phyloP scores from a whole-genome alignment of 2,888 invertebrate species.

The Steinernema carpocapsae region DNA sequence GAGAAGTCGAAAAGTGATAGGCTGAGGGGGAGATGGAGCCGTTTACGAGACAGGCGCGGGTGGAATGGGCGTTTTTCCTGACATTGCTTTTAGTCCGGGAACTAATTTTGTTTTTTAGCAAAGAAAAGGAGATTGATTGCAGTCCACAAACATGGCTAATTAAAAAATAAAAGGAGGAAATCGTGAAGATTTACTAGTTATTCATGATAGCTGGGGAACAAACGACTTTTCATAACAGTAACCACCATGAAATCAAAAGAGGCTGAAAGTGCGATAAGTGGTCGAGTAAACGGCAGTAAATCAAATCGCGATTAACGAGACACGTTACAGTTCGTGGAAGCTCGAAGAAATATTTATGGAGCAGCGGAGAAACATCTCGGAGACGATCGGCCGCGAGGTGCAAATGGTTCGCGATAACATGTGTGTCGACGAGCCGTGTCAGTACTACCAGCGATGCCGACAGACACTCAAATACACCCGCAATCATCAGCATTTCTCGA shows the following conservation, averaged over 20 bases:
- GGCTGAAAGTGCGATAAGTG: neutral
- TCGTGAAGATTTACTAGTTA: too few species aligned
- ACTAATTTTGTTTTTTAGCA: too few species aligned
- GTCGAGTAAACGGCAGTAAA: neutral
- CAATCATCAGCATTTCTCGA: slow-evolving; percentile 53
- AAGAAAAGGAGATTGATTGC: too few species aligned
- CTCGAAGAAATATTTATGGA: slow-evolving; percentile 53
- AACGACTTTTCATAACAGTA: too few species aligned
- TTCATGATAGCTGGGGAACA: too few species aligned
- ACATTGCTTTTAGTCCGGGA: neutral
- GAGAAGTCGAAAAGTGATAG: slow-evolving; percentile 16
- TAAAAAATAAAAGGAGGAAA: too few species aligned
- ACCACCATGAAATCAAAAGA: too few species aligned
- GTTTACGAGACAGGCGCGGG: neutral
- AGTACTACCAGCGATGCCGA: slow-evolving; percentile 64
- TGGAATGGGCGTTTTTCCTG: too few species aligned
- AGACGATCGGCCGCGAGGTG: slow-evolving; percentile 51
- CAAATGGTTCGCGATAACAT: slow-evolving; percentile 56
- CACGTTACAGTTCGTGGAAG: slow-evolving; percentile 52
- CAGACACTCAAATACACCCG: slow-evolving; percentile 60
- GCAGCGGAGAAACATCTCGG: slow-evolving; percentile 48
- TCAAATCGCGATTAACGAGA: slow-evolving; percentile 27
- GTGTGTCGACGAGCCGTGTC: slow-evolving; percentile 65
- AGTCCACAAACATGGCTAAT: too few species aligned
- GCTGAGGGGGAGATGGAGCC: neutral